These are phyloP conservation scores for Pseudomugil gertrudae DNA, from an alignment of 2,797 vertebrate genomes.

Conservation along the genomic window DNA sequence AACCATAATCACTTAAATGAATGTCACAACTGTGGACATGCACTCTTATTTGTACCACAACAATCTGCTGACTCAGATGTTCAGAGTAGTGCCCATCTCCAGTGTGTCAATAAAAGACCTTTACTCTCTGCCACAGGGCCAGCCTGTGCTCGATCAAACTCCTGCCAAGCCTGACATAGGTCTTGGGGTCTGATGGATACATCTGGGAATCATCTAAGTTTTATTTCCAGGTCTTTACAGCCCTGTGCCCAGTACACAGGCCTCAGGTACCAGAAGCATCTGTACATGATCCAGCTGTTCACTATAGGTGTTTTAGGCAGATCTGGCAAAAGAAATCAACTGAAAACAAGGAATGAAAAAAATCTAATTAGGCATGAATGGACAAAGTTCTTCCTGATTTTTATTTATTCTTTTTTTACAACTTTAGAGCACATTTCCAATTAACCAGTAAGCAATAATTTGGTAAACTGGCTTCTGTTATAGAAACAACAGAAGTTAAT, in stretches of 20 bases:
- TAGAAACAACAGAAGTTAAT: not conserved
- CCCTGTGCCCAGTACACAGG: slow-evolving; percentile 58
- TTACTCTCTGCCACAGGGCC: slow-evolving; percentile 51
- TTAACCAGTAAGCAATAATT: not conserved
- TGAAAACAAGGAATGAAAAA: slow-evolving; percentile 21
- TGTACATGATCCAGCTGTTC: slow-evolving; percentile 60
- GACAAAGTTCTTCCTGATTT: slow-evolving; percentile 63
- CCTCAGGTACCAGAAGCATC: slow-evolving; percentile 53
- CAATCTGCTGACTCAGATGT: slow-evolving; percentile 76
- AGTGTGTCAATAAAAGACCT: slow-evolving; percentile 68
- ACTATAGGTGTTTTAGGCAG: slow-evolving; percentile 51
- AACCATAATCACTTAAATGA: slow-evolving; percentile 44
- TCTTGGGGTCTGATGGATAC: slow-evolving; percentile 41
- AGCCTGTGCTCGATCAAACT: slow-evolving; percentile 68
- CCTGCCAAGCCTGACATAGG: slow-evolving; percentile 60
- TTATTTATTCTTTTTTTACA: slow-evolving; percentile 70
- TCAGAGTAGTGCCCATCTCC: slow-evolving; percentile 62
- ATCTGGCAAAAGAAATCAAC: slow-evolving; percentile 53
- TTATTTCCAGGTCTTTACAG: slow-evolving; percentile 67
- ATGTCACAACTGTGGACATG: slow-evolving; percentile 43
- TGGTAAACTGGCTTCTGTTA: not conserved
- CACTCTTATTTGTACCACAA: slow-evolving; percentile 55
- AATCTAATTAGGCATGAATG: slow-evolving; percentile 6
- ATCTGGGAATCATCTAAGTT: slow-evolving; percentile 55
- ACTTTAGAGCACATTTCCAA: slow-evolving; percentile 3